These are phyloP conservation scores for Dicaeum eximium DNA, from an alignment of 2,113 vertebrate species.

Conservation along the genomic window DNA sequence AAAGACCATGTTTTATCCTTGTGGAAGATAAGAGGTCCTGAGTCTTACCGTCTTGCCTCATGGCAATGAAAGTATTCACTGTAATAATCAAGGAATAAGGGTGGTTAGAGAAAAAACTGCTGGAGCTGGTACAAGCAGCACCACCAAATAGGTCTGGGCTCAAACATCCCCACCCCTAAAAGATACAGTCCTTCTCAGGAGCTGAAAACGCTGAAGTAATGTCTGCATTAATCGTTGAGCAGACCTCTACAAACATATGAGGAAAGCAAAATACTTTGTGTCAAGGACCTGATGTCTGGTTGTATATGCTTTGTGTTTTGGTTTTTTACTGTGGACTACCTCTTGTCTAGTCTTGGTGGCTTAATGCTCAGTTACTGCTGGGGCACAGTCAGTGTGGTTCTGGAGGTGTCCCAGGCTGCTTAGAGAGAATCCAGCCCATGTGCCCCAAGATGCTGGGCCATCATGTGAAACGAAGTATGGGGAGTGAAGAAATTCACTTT, in stretches of 20 bases:
- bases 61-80: background rate
- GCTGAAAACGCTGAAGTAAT: background rate
- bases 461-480: background rate
- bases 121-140: background rate
- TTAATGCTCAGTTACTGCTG: background rate
- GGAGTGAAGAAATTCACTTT: background rate
- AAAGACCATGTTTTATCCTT: background rate
- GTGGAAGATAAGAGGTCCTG: background rate
- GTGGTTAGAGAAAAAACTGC: background rate
- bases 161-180: background rate
- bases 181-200: background rate
- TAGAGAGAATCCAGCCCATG: background rate
- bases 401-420: background rate
- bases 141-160: background rate
- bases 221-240: background rate
- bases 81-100: background rate
- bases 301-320: background rate
- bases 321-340: background rate
- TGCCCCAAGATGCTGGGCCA: background rate
- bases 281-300: background rate
- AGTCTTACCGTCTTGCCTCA: background rate
- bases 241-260: background rate
- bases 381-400: fast-evolving
- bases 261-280: background rate
- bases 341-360: background rate